A percentile compares a stretch with the other conserved stretches of the same genome.
phyloP scores from a whole-genome alignment of 2,888 invertebrate genomes.

The Scrobipalpa costella region DNA sequence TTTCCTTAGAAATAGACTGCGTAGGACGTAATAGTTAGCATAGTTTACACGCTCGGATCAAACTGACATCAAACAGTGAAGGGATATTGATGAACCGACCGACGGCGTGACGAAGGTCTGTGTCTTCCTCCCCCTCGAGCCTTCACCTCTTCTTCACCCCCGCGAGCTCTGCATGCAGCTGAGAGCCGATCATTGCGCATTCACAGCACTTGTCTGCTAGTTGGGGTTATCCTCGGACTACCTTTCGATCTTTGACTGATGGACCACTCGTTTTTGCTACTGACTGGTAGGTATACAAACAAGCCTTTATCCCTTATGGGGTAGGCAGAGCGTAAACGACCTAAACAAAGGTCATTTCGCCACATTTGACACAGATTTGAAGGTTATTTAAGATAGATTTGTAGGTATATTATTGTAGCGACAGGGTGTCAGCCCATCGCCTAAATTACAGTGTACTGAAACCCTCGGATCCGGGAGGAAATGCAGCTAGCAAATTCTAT shows the following conservation, averaged over 20 bases:
- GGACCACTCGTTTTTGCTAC: neutral
- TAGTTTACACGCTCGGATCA: neutral
- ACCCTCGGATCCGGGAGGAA: too few species aligned
- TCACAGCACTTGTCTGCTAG: neutral
- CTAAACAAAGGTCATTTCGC: too few species aligned
- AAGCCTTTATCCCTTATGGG: too few species aligned
- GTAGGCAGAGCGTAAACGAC: too few species aligned
- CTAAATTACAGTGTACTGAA: too few species aligned
- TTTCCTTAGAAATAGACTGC: too few species aligned
- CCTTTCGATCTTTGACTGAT: neutral
- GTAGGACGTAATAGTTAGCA: too few species aligned
- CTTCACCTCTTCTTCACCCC: neutral
- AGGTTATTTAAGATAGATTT: too few species aligned
- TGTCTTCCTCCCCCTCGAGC: neutral
- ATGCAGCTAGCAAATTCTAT: too few species aligned
- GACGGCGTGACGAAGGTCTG: conserved; percentile 1
- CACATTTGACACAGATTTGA: too few species aligned
- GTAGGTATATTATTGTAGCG: too few species aligned
- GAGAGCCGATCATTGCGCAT: conserved; percentile 7
- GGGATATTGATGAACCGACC: neutral
- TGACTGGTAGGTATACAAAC: neutral
- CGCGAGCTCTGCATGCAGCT: neutral
- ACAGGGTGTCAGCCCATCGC: too few species aligned
- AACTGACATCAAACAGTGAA: neutral
- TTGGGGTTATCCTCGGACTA: neutral